Base-by-base conservation (phyloP, 2,888 invertebrate species). In the Conus canariensis region DNA sequence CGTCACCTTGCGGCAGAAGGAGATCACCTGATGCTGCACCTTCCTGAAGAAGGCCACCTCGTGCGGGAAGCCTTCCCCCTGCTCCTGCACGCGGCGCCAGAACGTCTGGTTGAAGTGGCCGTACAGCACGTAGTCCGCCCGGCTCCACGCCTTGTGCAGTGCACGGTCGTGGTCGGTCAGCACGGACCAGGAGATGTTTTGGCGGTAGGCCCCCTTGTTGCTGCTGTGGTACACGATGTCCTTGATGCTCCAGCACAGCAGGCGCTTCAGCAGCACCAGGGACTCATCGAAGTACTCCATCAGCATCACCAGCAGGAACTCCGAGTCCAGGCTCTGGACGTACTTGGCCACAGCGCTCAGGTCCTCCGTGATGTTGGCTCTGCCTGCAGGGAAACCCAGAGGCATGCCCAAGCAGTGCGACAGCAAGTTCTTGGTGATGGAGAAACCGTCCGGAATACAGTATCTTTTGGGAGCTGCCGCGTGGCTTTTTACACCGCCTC, bases 271-370 rank as follows among this genome's bases (percentile, higher is more conserved):
- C 58, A 96, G 91, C 70, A 96, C 92, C 83, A 96, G 90, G 0
- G 96, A 96, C 90, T 96, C 96, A 16, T 94, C 91, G 88, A 96
- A 95, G 89, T 95, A 94, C 85, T 96, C 96, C n/a, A 95, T 93
- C 7, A 96, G 93, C 94, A 96, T 94, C 12, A 96, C 94, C 12
- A 96, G 91, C 25, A 92, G 87, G 90, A 96, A 96, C 14, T 93
- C 92, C 8, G 93, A 90, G 67, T 95, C 94, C 22, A 96, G 90
- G 14, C 92, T 77, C 8, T 93, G 30, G 10, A 96, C 93, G 91
- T 94, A 95, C 9, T 91, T 74, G n/a, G 90, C 85, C 22, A 95
- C 90, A 10, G 92, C 93, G 12, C 64, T 70, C 6, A 64, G 12
- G 80, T 95, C 91, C 14, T 89, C 74, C 1, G 93, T 90, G 64